Conservation (phyloP, 30 jellyfish, hydroid and myxozoan genomes). For the Hydractinia symbiolongicarpus region DNA sequence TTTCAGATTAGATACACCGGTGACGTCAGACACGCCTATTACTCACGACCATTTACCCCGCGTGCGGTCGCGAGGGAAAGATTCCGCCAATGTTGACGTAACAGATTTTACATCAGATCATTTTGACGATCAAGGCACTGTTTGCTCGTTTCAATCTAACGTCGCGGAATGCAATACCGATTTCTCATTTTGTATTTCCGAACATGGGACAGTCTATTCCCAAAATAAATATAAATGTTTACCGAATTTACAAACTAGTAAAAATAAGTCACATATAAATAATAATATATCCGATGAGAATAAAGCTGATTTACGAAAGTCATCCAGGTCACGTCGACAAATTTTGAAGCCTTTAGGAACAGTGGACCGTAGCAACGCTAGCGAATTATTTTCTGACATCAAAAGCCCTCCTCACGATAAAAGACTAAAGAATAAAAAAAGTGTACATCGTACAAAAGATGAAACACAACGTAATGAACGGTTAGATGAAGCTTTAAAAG, state of each 20-base stretch:
- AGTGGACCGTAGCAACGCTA: not conserved
- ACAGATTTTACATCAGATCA: not conserved
- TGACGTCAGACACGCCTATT: too few species aligned
- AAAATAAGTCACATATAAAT: too few species aligned
- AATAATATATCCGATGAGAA: too few species aligned
- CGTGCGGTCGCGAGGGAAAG: not conserved
- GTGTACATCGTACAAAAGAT: not conserved
- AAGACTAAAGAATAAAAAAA: not conserved
- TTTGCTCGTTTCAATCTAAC: not conserved
- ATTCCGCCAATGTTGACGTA: not conserved
- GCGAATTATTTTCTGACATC: constrained; percentile 1
- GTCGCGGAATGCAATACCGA: constrained; percentile 7
- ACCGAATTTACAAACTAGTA: too few species aligned
- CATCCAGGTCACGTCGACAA: constrained; percentile 16
- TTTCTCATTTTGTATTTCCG: not conserved
- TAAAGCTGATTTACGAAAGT: not conserved
- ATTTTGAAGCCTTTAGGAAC: constrained; percentile 25
- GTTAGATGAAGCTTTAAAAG: constrained; percentile 3
- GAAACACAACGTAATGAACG: too few species aligned
- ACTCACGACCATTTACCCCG: not conserved
- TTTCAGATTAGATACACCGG: too few species aligned
- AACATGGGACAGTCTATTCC: too few species aligned
- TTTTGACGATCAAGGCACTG: not conserved
- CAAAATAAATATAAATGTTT: too few species aligned
- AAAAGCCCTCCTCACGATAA: constrained; percentile 11